Conservation (phyloP, 2,888 invertebrate genomes). For the Latrodectus elegans region DNA sequence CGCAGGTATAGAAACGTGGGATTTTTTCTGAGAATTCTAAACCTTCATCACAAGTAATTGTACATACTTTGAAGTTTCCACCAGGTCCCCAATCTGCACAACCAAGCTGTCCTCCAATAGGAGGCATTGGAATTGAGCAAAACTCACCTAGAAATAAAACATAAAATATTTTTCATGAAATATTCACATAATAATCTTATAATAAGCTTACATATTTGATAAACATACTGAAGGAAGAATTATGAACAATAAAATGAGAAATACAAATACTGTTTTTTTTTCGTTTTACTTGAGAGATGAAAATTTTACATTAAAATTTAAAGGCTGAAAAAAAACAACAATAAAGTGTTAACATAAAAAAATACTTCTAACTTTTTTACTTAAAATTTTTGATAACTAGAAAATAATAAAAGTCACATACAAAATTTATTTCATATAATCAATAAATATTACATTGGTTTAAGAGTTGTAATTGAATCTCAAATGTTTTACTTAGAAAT, state of each 20-base stretch:
- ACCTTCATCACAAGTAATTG: constrained; percentile 88
- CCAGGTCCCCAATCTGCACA: constrained; percentile 98
- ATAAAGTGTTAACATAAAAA: too few relatives aligned
- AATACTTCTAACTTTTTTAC: too few relatives aligned
- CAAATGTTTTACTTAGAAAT: too few relatives aligned
- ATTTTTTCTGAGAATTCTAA: constrained; percentile 92
- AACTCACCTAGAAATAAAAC: constrained; percentile 83
- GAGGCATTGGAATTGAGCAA: constrained; percentile 90
- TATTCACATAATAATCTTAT: neutral
- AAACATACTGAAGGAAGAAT: neutral
- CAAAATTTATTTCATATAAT: too few relatives aligned
- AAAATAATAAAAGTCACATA: too few relatives aligned
- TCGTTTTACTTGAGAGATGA: too few relatives aligned
- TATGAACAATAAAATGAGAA: neutral
- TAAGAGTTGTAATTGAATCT: too few relatives aligned
- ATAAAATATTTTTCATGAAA: neutral
- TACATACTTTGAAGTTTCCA: constrained; percentile 95
- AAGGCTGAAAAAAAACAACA: too few relatives aligned
- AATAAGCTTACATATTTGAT: neutral
- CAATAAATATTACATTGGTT: too few relatives aligned
- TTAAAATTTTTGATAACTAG: too few relatives aligned
- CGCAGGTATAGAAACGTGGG: constrained; percentile 97
- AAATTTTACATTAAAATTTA: too few relatives aligned
- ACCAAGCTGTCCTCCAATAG: constrained; percentile 90
- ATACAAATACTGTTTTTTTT: neutral